Conservation (phyloP, 2,113 vertebrate genomes). For the Melanocharis versteri region DNA sequence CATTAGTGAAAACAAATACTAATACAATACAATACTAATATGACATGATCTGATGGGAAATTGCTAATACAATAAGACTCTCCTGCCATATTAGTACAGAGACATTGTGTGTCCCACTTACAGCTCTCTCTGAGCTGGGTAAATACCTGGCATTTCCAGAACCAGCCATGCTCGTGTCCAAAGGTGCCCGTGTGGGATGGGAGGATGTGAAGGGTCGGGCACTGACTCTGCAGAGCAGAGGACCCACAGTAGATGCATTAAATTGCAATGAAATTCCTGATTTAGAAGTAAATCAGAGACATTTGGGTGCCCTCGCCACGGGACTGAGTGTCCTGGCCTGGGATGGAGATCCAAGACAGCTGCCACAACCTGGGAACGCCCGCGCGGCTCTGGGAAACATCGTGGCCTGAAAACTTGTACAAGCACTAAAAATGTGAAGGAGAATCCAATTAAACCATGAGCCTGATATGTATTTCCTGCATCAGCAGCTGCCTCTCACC, state of each 20-base stretch:
- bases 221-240: rapidly evolving
- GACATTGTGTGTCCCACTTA: background rate
- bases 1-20: constrained; percentile 73
- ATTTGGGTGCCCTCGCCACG: background rate
- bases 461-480: rapidly evolving
- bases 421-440: background rate
- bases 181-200: rapidly evolving
- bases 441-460: background rate
- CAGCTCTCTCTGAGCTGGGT: background rate
- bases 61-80: constrained; percentile 69
- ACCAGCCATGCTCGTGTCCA: rapidly evolving
- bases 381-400: rapidly evolving
- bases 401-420: rapidly evolving
- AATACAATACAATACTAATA: constrained; percentile 58
- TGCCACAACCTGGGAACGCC: rapidly evolving
- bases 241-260: background rate
- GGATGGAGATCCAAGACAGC: background rate
- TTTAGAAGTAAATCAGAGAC: background rate
- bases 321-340: background rate
- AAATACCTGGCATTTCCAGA: background rate
- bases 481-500: background rate
- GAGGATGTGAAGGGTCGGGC: rapidly evolving
- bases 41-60: constrained; percentile 68
- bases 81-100: background rate
- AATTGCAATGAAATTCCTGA: background rate